Evolutionary conservation across 2,113 vertebrate genomes (phyloP).

Genomic region (Otus sunia): DNA sequence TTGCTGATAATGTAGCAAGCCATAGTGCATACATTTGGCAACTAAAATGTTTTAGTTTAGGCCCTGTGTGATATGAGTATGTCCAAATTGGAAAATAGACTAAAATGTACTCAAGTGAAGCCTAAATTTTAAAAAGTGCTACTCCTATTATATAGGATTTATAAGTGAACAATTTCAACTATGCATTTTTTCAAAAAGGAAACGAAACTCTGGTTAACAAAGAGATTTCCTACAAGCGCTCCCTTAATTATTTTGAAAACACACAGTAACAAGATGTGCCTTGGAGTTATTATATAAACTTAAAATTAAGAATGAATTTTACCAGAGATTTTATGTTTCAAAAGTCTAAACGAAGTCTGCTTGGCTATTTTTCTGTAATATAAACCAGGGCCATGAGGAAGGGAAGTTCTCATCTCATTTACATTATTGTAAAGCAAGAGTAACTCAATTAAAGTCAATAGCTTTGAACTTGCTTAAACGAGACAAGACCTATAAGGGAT

Average conservation of each 20-base stretch:
- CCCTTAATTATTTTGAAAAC: slow-evolving; percentile 30
- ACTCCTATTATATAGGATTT: background rate
- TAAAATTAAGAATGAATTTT: slow-evolving; percentile 39
- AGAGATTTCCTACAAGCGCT: background rate
- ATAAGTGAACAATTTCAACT: background rate
- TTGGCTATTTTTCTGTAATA: slow-evolving; percentile 36
- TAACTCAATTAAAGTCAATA: slow-evolving; percentile 58
- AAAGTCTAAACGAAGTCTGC: slow-evolving; percentile 34
- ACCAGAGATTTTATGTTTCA: slow-evolving; percentile 27
- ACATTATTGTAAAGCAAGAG: slow-evolving; percentile 55
- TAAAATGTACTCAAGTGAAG: background rate
- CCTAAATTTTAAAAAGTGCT: background rate
- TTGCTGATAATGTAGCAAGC: background rate
- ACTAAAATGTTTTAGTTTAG: background rate
- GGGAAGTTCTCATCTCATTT: slow-evolving; percentile 54
- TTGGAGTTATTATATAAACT: slow-evolving; percentile 23
- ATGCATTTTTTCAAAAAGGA: background rate
- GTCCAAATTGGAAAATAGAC: background rate
- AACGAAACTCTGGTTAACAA: background rate
- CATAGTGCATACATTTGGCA: background rate
- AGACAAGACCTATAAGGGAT: slow-evolving; percentile 57
- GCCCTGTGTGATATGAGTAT: background rate
- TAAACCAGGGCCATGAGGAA: slow-evolving; percentile 25
- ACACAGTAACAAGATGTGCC: slow-evolving; percentile 7
- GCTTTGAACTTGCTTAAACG: slow-evolving; percentile 62